A percentile compares a stretch with the other conserved stretches of the same genome.
Evolutionary conservation across 2,888 invertebrate genomes (phyloP).

Genomic region (Pasiphila rectangulata): DNA sequence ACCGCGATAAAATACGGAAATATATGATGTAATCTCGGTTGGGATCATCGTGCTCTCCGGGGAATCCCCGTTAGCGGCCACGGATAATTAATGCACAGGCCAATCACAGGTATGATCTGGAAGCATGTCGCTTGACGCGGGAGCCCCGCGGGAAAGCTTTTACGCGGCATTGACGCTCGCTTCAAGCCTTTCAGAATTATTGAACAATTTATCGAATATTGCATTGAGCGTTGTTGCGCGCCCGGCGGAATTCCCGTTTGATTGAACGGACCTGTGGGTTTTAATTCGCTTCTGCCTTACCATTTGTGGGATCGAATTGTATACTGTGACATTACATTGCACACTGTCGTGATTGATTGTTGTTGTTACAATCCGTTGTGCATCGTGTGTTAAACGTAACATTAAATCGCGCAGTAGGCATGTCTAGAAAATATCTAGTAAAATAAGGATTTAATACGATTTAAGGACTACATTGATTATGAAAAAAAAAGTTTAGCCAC

Average conservation of each 20-base stretch:
- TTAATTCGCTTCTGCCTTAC: no score
- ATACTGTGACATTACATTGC: no score
- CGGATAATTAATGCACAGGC: constrained; percentile 36
- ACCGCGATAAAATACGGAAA: neutral
- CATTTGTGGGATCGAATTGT: no score
- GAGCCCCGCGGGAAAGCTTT: constrained; percentile 12
- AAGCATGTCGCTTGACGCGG: constrained; percentile 15
- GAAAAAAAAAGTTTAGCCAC: no score
- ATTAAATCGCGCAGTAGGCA: no score
- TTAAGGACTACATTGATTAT: no score
- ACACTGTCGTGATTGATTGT: no score
- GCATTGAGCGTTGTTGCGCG: constrained; percentile 6
- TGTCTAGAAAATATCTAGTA: no score
- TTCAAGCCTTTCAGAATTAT: constrained; percentile 22
- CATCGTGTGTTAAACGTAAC: no score
- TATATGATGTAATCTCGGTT: constrained; percentile 6
- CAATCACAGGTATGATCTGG: constrained; percentile 29
- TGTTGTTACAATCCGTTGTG: no score
- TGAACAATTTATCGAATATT: constrained; percentile 13
- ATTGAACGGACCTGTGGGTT: neutral
- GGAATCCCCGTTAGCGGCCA: constrained; percentile 24
- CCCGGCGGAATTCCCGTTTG: neutral
- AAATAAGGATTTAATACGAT: no score
- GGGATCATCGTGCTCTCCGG: constrained; percentile 22
- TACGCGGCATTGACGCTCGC: constrained; percentile 18